Percentiles rank a stretch among this genome's conserved stretches.
Conservation (phyloP, 2,797 vertebrate species). For the Microctenopoma stevenorrisi region DNA sequence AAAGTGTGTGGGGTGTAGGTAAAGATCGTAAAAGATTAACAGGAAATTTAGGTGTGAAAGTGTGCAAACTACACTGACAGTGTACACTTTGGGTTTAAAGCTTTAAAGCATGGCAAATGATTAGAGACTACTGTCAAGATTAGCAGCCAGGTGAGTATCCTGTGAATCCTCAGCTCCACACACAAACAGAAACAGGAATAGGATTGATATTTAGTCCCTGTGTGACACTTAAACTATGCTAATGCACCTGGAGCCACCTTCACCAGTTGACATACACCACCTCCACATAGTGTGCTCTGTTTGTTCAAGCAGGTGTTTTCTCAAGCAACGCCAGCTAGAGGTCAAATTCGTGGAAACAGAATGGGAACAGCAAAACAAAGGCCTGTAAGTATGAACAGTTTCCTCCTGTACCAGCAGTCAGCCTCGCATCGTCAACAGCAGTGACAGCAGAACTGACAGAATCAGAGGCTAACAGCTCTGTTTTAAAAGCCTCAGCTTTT, state of each 20-base stretch:
- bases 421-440: conserved; percentile 25
- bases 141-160: conserved; percentile 30
- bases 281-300: conserved; percentile 27
- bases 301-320: conserved; percentile 46
- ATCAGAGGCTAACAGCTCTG: conserved; percentile 33
- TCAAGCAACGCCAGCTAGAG: conserved; percentile 47
- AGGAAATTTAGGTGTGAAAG: background rate
- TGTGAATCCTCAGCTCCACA: conserved; percentile 35
- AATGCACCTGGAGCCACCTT: conserved; percentile 37
- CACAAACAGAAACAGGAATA: conserved; percentile 27
- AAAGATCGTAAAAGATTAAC: conserved; percentile 15
- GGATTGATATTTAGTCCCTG: conserved; percentile 32
- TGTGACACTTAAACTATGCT: conserved; percentile 48
- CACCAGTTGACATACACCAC: background rate
- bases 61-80: conserved; percentile 19
- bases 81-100: conserved; percentile 24
- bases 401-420: conserved; percentile 20
- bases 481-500: conserved; percentile 61
- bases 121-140: conserved; percentile 42
- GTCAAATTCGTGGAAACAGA: conserved; percentile 38
- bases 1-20: background rate
- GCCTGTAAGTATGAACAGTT: conserved; percentile 11
- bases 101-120: conserved; percentile 39
- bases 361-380: background rate
- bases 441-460: conserved; percentile 45